Evolutionary conservation across 2,888 invertebrate genomes (phyloP), one percentile per base, ranked within the genome.

Genomic region (Gymnoscelis rufifasciata): DNA sequence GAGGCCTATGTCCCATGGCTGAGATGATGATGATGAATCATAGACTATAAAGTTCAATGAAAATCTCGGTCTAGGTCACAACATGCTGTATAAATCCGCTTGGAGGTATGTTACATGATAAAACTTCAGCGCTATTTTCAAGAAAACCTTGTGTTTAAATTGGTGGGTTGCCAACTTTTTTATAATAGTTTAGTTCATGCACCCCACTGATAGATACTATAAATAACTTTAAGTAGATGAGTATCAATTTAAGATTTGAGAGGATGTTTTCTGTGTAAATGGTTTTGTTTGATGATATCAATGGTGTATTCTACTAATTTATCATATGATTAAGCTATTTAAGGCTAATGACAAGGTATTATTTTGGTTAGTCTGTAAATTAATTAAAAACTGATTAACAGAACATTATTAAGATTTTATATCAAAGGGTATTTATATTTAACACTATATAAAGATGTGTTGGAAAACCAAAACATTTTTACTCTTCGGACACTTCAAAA

Each of bases 131-230:
- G 37, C 38, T 50, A 50, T 45, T 50, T 43, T 41, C 35, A 35
- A 24, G 15, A 29, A 24, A 15, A 41, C 14, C 24, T 42, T 28
- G 49, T 51, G 41, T 43, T 37, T 42, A 47, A 37, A 29, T 56
- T 59, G 59, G 54, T 52, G 23, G 1, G 2, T 8, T 53, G 59
- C 59, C 59, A 59, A 57, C 38, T 35, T 54, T 52, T 57, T 54
- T 56, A 56, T 56, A 56, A 54, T 53, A 45, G 47, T 54, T 54
- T 38, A 48, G 59, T 55, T 59, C 57, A 56, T 53, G 31, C 41
- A 59, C 55, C 59, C 36, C 47, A 47, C 49, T 51, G 38, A 45
- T 36, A 59, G 40, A 39, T n/a, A 15, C 14, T 7, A 33, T 33
- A 33, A 33, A 33, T 14, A 15, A 33, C n/a, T n/a, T 14, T 33